phyloP scores from a whole-genome alignment of 2,888 invertebrate species.

The Reticulitermes lucifugus region DNA sequence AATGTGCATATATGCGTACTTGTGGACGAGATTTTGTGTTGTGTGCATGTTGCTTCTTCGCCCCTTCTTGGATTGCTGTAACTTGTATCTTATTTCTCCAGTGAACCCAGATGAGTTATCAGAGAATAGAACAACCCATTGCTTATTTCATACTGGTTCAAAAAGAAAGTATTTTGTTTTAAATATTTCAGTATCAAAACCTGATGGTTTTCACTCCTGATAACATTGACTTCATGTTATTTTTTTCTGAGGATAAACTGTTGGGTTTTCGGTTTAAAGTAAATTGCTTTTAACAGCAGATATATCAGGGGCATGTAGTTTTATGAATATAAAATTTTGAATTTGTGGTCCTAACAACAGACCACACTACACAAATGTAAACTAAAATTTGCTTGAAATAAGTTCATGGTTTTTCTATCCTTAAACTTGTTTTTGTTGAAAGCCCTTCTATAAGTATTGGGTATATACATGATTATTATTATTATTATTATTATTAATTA shows the following conservation, averaged over 20 bases:
- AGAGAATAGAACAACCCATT: constrained; percentile 21
- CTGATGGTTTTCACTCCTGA: too few relatives aligned
- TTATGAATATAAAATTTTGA: background rate
- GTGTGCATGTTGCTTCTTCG: constrained; percentile 16
- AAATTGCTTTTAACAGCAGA: background rate
- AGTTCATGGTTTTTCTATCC: constrained; percentile 27
- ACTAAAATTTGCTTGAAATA: constrained; percentile 9
- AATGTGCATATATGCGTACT: constrained; percentile 15
- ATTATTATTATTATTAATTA: constrained; percentile 40
- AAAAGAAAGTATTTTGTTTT: background rate
- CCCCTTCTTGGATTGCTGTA: constrained; percentile 8
- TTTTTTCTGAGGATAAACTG: too few relatives aligned
- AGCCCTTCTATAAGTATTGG: constrained; percentile 20
- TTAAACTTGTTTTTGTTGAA: constrained; percentile 37
- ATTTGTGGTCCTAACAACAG: background rate
- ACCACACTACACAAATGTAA: background rate
- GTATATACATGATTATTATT: constrained; percentile 31
- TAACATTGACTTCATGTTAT: too few relatives aligned
- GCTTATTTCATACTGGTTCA: constrained; percentile 13
- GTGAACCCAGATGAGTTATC: constrained; percentile 2
- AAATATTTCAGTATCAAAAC: background rate
- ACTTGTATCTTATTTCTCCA: constrained; percentile 15
- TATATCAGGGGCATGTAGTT: background rate
- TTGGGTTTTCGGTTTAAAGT: background rate
- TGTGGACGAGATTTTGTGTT: constrained; percentile 19